Conservation (phyloP, 2,113 vertebrate genomes). For the Zosterops japonicus region DNA sequence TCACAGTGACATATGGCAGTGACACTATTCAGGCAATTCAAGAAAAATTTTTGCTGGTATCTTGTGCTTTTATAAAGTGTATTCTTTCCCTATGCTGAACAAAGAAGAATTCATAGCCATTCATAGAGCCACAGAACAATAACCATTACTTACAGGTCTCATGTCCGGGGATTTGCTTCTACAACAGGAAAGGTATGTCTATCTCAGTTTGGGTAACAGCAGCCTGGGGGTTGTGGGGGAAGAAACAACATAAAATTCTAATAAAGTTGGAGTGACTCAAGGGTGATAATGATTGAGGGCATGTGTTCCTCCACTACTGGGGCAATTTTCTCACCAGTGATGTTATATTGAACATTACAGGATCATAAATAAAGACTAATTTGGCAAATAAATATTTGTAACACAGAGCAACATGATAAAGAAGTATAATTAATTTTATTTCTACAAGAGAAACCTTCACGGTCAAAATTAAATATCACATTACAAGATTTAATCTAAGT, state of each 20-base stretch:
- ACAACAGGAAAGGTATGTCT: neutral
- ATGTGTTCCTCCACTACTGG: neutral
- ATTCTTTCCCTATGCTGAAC: neutral
- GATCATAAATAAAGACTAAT: neutral
- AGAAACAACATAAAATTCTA: neutral
- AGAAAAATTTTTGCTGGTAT: neutral
- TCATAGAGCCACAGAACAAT: neutral
- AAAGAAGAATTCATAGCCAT: neutral
- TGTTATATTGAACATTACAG: neutral
- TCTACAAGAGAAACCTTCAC: neutral
- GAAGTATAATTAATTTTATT: neutral
- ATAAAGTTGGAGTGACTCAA: neutral
- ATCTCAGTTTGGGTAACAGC: neutral
- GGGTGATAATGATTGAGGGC: neutral
- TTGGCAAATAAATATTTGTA: neutral
- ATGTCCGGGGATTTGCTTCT: neutral
- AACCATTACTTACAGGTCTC: neutral
- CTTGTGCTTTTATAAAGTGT: neutral
- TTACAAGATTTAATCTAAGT: neutral
- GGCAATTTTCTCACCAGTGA: neutral
- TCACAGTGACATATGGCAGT: neutral
- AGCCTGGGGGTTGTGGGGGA: neutral
- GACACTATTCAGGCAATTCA: neutral
- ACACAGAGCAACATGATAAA: neutral
- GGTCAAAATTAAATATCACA: constrained; percentile 4